Conservation (phyloP, 1,140 invertebrate species). For the Drosophila cardini region DNA sequence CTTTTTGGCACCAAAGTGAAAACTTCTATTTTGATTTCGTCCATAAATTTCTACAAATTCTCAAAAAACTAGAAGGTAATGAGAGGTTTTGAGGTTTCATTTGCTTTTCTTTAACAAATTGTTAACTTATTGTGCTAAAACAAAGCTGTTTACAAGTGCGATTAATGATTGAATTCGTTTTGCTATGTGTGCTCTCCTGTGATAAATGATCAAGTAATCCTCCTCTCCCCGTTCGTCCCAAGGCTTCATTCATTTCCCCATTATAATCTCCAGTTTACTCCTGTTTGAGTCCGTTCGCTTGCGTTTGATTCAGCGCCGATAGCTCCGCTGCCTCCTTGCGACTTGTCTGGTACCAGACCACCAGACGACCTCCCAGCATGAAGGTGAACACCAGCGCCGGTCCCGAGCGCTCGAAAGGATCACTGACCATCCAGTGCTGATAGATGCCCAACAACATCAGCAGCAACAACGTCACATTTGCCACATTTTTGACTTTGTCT, state of each 20-base stretch:
- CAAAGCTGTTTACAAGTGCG: slow-evolving; percentile 66
- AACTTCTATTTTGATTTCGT: slow-evolving; percentile 45
- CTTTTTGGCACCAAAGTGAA: slow-evolving; percentile 70
- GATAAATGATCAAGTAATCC: slow-evolving; percentile 23
- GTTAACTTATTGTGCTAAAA: slow-evolving; percentile 70
- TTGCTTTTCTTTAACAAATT: slow-evolving; percentile 33
- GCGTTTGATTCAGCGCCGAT: slow-evolving; percentile 85
- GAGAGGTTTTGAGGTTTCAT: slow-evolving; percentile 25
- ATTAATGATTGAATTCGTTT: slow-evolving; percentile 31
- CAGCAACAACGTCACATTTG: slow-evolving; percentile 92
- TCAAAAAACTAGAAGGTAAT: slow-evolving; percentile 51
- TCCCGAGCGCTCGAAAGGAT: slow-evolving; percentile 96
- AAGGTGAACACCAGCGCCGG: slow-evolving; percentile 97
- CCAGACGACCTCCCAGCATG: slow-evolving; percentile 96
- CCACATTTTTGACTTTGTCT: slow-evolving; percentile 95
- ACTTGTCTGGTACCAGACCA: slow-evolving; percentile 88
- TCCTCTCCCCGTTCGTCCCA: neutral
- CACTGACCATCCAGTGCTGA: slow-evolving; percentile 96
- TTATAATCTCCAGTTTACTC: slow-evolving; percentile 84
- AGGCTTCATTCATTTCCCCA: neutral
- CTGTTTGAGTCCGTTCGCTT: slow-evolving; percentile 88
- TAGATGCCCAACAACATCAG: slow-evolving; percentile 95
- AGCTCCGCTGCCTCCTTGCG: slow-evolving; percentile 86
- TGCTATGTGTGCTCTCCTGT: neutral
- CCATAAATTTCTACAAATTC: slow-evolving; percentile 49